phyloP scores from a whole-genome alignment of 2,797 vertebrate genomes.

The Gymnoscopelus microlampas region DNA sequence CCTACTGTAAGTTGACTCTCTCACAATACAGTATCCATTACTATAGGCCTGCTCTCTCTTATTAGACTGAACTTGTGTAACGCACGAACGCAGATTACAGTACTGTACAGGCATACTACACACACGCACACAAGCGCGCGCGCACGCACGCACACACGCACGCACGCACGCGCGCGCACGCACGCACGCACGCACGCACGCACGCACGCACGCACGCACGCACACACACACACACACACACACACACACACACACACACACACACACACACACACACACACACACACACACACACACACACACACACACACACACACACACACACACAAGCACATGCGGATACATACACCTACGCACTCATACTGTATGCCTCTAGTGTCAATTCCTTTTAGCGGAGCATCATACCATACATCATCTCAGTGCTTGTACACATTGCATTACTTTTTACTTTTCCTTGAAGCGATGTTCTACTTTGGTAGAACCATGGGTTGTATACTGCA shows the following conservation, averaged over 20 bases:
- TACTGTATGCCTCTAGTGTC: background rate
- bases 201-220: background rate
- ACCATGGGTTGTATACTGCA: background rate
- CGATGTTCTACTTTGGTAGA: too few species aligned
- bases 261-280: background rate
- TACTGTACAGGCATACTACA: background rate
- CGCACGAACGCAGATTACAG: background rate
- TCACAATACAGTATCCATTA: constrained; percentile 2
- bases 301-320: background rate
- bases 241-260: background rate
- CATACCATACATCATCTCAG: background rate
- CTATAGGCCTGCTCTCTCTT: background rate
- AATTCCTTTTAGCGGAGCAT: background rate
- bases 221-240: background rate
- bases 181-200: background rate
- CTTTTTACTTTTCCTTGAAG: too few species aligned
- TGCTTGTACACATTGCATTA: background rate
- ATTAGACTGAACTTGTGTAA: background rate
- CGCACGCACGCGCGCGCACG: background rate
- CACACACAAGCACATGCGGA: background rate
- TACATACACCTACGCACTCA: background rate
- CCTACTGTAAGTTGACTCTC: background rate
- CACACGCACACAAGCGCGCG: background rate
- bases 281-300: constrained; percentile 2
- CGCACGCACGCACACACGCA: background rate